Conservation (phyloP, 2,797 vertebrate species). For the Hemitrygon akajei region DNA sequence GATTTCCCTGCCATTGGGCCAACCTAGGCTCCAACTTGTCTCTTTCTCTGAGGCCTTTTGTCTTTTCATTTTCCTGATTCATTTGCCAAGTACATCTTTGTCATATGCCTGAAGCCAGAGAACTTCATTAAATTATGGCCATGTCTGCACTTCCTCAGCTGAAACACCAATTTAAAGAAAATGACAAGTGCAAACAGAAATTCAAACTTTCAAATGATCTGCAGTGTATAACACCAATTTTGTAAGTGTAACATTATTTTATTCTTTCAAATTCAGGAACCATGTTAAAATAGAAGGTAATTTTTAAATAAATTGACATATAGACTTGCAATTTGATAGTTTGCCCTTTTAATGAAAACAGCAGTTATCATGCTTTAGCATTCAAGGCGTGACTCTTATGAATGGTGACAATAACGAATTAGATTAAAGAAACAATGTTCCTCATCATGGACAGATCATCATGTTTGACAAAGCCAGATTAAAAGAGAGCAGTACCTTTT, state of each 20-base stretch:
- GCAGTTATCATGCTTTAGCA: not conserved
- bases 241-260: not conserved
- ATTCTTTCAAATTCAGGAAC: not conserved
- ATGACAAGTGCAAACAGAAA: not conserved
- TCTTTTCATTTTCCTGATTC: too few relatives aligned
- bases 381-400: not conserved
- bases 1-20: too few relatives aligned
- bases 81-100: too few relatives aligned
- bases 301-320: not conserved
- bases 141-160: not conserved
- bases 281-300: not conserved
- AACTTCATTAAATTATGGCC: not conserved
- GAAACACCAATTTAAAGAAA: not conserved
- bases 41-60: too few relatives aligned
- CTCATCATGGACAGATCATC: not conserved
- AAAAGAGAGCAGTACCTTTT: not conserved
- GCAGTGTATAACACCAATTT: not conserved
- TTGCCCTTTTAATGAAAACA: not conserved
- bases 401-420: not conserved
- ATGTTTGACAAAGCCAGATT: not conserved
- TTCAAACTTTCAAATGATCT: not conserved
- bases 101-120: not conserved
- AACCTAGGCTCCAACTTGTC: too few relatives aligned
- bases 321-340: not conserved
- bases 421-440: not conserved